phyloP scores from a whole-genome alignment of 2,888 invertebrate genomes.

The Leptinotarsa juncta region DNA sequence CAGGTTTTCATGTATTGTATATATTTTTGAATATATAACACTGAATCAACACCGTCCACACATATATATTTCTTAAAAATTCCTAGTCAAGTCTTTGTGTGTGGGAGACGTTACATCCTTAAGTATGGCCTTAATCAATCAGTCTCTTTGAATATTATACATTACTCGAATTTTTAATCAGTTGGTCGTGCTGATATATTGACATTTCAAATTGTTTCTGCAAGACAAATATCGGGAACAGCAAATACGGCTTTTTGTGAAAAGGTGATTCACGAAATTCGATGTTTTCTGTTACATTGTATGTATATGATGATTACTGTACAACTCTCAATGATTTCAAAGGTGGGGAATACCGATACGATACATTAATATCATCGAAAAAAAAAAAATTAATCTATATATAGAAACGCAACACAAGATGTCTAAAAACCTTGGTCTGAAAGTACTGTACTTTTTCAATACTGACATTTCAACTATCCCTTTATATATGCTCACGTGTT shows the following conservation, averaged over 20 bases:
- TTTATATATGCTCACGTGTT: too few relatives aligned
- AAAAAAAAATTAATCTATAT: background rate
- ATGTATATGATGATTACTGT: background rate
- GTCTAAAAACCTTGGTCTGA: background rate
- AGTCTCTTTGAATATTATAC: slow-evolving; percentile 43
- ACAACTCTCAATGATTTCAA: background rate
- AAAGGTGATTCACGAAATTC: slow-evolving; percentile 1
- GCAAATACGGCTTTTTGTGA: slow-evolving; percentile 13
- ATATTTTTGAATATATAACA: slow-evolving; percentile 29
- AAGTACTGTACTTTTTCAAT: background rate
- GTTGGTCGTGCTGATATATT: slow-evolving; percentile 36
- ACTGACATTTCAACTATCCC: too few relatives aligned
- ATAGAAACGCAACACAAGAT: background rate
- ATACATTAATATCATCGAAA: background rate
- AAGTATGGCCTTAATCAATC: slow-evolving; percentile 54
- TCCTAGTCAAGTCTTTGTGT: slow-evolving; percentile 34
- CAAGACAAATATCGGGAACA: slow-evolving; percentile 29
- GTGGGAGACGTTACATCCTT: slow-evolving; percentile 45
- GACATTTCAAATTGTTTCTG: slow-evolving; percentile 44
- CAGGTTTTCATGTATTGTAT: slow-evolving; percentile 40
- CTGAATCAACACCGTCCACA: slow-evolving; percentile 42
- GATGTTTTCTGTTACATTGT: background rate
- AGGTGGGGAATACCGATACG: background rate
- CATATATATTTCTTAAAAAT: slow-evolving; percentile 25
- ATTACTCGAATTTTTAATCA: slow-evolving; percentile 34